Evolutionary conservation across 1,140 invertebrate genomes (phyloP).

Genomic region (Aradophagus sp.): DNA sequence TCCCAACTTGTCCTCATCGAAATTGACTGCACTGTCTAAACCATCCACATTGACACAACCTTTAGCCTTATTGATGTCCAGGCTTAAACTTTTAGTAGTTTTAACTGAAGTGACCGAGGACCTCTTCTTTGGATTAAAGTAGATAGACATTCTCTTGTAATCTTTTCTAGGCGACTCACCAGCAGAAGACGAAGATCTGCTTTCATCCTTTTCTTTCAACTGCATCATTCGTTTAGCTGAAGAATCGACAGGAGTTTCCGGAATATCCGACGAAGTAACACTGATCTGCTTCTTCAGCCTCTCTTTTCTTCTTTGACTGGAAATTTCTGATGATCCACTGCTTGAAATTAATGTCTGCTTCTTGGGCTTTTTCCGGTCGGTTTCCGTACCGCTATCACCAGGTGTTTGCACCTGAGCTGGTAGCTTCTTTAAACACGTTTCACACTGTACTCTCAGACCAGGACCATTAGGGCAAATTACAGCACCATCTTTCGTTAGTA

Average conservation of each 20-base stretch:
- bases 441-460: conserved; percentile 59
- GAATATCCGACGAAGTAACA: conserved; percentile 51
- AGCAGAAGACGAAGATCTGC: conserved; percentile 71
- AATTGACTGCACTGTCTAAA: conserved; percentile 68
- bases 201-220: conserved; percentile 67
- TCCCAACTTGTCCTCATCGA: conserved; percentile 81
- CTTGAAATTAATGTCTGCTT: conserved; percentile 27
- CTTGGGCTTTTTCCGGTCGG: conserved; percentile 24
- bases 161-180: conserved; percentile 70
- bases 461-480: conserved; percentile 53
- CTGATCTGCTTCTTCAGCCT: conserved; percentile 61
- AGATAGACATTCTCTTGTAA: conserved; percentile 60
- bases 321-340: conserved; percentile 2
- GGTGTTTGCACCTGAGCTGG: conserved; percentile 66
- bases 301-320: conserved; percentile 45
- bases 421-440: conserved; percentile 59
- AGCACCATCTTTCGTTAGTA: conserved; percentile 45
- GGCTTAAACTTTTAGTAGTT: conserved; percentile 62
- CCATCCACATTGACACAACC: conserved; percentile 42
- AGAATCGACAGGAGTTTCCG: conserved; percentile 43
- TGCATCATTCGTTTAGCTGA: conserved; percentile 29
- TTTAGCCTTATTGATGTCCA: conserved; percentile 60
- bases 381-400: conserved; percentile 44
- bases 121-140: conserved; percentile 66
- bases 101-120: conserved; percentile 62